Percentiles rank a stretch among this genome's conserved stretches.
Conservation (phyloP, 35 echinoderm and acorn worm species). For the Lytechinus variegatus region DNA sequence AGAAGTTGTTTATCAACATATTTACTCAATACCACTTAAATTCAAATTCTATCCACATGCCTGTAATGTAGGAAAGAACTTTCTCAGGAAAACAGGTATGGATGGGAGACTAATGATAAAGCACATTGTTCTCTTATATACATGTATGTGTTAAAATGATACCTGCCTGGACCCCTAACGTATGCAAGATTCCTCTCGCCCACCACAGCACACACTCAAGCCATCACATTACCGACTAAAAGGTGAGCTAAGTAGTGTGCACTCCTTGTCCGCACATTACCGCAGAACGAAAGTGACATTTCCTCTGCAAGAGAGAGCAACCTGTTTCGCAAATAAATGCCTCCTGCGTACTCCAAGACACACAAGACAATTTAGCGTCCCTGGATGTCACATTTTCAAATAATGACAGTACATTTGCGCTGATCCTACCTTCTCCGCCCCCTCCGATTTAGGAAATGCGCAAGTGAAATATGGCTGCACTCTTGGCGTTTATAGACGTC, state of each 20-base stretch:
- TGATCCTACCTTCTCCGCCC: conserved; percentile 10
- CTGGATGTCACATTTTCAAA: conserved; percentile 35
- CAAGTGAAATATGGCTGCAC: conserved; percentile 44
- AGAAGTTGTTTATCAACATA: not conserved
- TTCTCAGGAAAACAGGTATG: not conserved
- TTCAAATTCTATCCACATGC: not conserved
- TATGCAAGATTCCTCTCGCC: not conserved
- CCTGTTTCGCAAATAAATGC: conserved; percentile 38
- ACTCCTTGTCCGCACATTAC: conserved; percentile 22
- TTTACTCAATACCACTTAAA: not conserved
- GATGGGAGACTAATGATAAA: not conserved
- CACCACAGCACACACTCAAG: not conserved
- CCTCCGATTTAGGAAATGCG: not conserved
- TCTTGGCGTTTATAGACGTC: conserved; percentile 31
- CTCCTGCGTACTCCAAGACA: not conserved
- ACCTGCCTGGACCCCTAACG: not conserved
- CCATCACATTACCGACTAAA: conserved; percentile 11
- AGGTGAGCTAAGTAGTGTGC: conserved; percentile 20
- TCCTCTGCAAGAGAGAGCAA: not conserved
- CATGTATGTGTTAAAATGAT: not conserved
- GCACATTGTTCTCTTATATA: not conserved
- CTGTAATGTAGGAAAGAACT: not conserved
- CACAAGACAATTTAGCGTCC: conserved; percentile 14
- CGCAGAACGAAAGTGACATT: conserved; percentile 21
- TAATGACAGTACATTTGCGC: conserved; percentile 42